Base-by-base conservation (phyloP, 2,888 invertebrate genomes). In the Clitarchus hookeri region DNA sequence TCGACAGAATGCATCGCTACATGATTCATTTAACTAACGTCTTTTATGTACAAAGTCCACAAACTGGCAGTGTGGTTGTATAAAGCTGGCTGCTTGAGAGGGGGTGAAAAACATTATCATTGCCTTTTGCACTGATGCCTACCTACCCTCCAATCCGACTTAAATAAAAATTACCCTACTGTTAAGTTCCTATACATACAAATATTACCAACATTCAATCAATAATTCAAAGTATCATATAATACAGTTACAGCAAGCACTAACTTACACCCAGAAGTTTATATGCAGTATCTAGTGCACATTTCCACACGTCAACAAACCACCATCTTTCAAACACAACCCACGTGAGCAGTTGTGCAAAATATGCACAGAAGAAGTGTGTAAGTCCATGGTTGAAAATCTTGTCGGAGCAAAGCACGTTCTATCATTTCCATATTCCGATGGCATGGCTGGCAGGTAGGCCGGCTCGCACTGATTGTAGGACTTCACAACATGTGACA, bases 31-130 rank as follows among this genome's bases (percentile, higher is more conserved):
- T 82, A 82, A 19, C 82, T 82, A 82, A 36, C 36, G 27, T 44
- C 82, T 83, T 84, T 65, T 87, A 87, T 87, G 36, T 87, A 87
- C 87, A 87, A 87, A 86, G 87, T 83, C 86, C 87, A 87, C 87
- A 87, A 85, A 85, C 86, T 87, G 87, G 87, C 87, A 87, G 87
- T 87, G 87, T 85, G 87, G 86, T 84, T 54, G 78, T 48, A 80
- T 36, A 36, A 83, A 87, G 87, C 87, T 87, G 87, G 87, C 84
- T 86, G 86, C 26, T 84, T 85, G 25, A 83, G 87, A 85, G 85
- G 83, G 65, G 77, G 77, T 26, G 77, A 77, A 84, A 84, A 54
- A 82, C 26, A 26, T 19, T 82, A 82, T 36, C 36, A 82, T 44
- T 82, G 27, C 82, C 82, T 82, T 44, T 82, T 82, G 82, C 82